phyloP scores from a whole-genome alignment of 2,797 vertebrate species.

The Epinephelus coioides region DNA sequence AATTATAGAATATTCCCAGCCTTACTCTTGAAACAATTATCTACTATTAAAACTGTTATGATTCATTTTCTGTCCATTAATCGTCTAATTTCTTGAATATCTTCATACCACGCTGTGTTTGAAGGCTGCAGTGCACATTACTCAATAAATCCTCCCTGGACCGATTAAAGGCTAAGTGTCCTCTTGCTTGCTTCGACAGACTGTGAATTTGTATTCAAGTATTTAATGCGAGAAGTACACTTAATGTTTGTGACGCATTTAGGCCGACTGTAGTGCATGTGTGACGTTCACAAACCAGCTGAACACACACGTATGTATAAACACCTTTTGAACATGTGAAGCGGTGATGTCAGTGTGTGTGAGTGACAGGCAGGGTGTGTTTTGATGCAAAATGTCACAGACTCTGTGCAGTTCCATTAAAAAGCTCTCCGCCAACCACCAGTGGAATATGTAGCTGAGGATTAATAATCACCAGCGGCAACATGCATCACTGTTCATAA shows the following conservation, averaged over 20 bases:
- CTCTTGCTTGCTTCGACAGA: too few relatives aligned
- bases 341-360: not conserved
- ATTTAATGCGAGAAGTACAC: too few relatives aligned
- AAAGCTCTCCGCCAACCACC: not conserved
- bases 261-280: not conserved
- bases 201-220: too few relatives aligned
- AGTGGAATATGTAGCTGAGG: not conserved
- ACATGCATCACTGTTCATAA: constrained; percentile 2
- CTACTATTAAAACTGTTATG: too few relatives aligned
- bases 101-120: too few relatives aligned
- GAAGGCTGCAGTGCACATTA: too few relatives aligned
- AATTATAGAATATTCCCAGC: too few relatives aligned
- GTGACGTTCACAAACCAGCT: not conserved
- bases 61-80: too few relatives aligned
- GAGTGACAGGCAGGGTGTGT: constrained; percentile 4
- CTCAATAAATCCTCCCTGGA: too few relatives aligned
- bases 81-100: too few relatives aligned
- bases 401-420: constrained; percentile 24
- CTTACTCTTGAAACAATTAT: too few relatives aligned
- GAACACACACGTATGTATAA: not conserved
- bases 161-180: too few relatives aligned
- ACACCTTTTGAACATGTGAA: constrained; percentile 30
- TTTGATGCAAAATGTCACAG: constrained; percentile 55
- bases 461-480: constrained; percentile 7
- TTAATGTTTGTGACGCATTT: not conserved